Conservation (phyloP, 2,888 invertebrate genomes). For the Platycheirus albimanus region DNA sequence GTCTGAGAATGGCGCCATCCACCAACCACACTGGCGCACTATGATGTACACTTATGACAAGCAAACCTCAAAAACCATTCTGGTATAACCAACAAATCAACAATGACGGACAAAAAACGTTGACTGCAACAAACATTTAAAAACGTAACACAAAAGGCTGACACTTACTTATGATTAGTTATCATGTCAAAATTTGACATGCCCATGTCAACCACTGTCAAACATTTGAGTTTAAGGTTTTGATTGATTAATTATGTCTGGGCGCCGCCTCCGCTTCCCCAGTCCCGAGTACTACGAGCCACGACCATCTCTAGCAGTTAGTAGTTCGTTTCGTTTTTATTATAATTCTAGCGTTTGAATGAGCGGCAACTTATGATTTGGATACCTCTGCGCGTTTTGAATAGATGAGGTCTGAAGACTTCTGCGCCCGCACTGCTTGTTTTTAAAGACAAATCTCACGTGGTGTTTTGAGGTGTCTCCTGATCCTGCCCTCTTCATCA, state of each 20-base stretch:
- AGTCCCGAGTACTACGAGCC: too few relatives aligned
- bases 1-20: slow-evolving; percentile 61
- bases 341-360: slow-evolving; percentile 14
- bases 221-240: slow-evolving; percentile 71
- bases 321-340: background rate
- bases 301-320: background rate
- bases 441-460: slow-evolving; percentile 48
- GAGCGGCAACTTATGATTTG: slow-evolving; percentile 2
- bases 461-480: slow-evolving; percentile 18
- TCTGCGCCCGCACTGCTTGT: slow-evolving; percentile 10
- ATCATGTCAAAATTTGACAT: slow-evolving; percentile 74
- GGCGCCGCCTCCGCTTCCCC: too few relatives aligned
- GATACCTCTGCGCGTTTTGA: slow-evolving; percentile 41
- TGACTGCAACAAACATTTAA: slow-evolving; percentile 53
- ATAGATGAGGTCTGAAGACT: slow-evolving; percentile 49
- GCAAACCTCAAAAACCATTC: slow-evolving; percentile 36
- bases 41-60: slow-evolving; percentile 17
- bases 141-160: slow-evolving; percentile 67
- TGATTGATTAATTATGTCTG: slow-evolving; percentile 74
- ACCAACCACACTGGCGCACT: slow-evolving; percentile 27
- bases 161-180: slow-evolving; percentile 74
- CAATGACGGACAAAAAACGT: slow-evolving; percentile 17
- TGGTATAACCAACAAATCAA: background rate
- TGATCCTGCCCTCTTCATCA: too few relatives aligned
- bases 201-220: slow-evolving; percentile 73